Evolutionary conservation across 2,113 vertebrate species (phyloP).

Genomic region (Siniperca chuatsi): DNA sequence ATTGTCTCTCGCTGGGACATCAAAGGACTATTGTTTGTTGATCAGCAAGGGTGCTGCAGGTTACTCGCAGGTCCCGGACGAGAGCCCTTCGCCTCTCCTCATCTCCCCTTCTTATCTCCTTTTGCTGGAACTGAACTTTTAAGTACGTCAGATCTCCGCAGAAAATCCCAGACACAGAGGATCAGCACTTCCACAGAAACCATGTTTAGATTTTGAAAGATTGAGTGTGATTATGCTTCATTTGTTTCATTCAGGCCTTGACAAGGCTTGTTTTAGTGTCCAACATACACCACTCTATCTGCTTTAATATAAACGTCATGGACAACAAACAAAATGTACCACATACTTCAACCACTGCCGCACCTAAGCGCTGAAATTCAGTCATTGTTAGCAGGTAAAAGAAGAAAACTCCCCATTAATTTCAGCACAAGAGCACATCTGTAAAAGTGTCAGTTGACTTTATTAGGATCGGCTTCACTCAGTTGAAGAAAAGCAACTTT

Average conservation of each 20-base stretch:
- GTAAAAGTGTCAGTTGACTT: slow-evolving; percentile 82
- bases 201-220: slow-evolving; percentile 44
- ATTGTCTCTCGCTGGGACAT: slow-evolving; percentile 85
- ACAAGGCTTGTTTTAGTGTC: slow-evolving; percentile 33
- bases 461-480: slow-evolving; percentile 85
- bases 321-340: not conserved
- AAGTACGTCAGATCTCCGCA: slow-evolving; percentile 7
- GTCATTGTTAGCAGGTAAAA: slow-evolving; percentile 9
- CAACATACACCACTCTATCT: slow-evolving; percentile 20
- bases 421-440: slow-evolving; percentile 48
- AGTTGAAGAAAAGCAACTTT: slow-evolving; percentile 86
- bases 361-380: not conserved
- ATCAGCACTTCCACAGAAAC: slow-evolving; percentile 36
- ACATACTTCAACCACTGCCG: not conserved
- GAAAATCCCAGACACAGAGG: slow-evolving; percentile 37
- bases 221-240: slow-evolving; percentile 41
- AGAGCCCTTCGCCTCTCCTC: slow-evolving; percentile 52
- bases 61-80: slow-evolving; percentile 78
- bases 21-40: slow-evolving; percentile 85
- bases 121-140: slow-evolving; percentile 11
- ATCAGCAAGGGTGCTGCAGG: slow-evolving; percentile 82
- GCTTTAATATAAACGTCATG: slow-evolving; percentile 42
- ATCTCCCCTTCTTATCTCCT: slow-evolving; percentile 48
- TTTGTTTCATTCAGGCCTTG: slow-evolving; percentile 50
- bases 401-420: slow-evolving; percentile 17